Base-by-base conservation (phyloP, 2,888 invertebrate genomes). In the Melanchra persicariae region DNA sequence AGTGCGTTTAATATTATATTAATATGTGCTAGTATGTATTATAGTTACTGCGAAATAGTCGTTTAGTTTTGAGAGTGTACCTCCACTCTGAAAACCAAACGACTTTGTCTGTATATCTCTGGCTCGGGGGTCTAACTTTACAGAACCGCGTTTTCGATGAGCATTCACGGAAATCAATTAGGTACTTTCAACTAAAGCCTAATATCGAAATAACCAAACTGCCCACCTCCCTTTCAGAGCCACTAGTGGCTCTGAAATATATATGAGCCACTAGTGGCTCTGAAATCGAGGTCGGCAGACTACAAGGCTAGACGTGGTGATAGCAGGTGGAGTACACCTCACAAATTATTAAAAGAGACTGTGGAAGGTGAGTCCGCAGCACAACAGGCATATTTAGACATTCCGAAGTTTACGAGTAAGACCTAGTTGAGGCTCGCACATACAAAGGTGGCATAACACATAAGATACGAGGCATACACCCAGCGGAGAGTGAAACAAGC, bases 1-100 rank as follows among this genome's bases (percentile, higher is more conserved):
- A 64, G 67, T 43, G 19, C 2, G 10, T 55, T 49, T 65, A 22
- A 58, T 66, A 57, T 66, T n/a, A 60, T 34, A 47, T 49, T 55
- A 64, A 19, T n/a, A 54, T 15, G 26, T 12, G 34, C 6, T 8
- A 24, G 9, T 17, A 19, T 19, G 24, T 15, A n/a, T n/a, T n/a
- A n/a, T n/a, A 17, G 40, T 40, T 5, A 40, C 15, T 40, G 17
- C 40, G 10, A 30, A 45, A 43, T 55, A 55, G 8, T 12, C 15
- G n/a, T 69, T 45, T 19, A 26, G 24, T 30, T 54, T 57, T 57
- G 40, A 51, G 26, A 6, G 37, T 55, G 19, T 67, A 9, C n/a
- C n/a, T n/a, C n/a, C n/a, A n/a, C n/a, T n/a, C n/a, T n/a, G n/a
- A n/a, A n/a, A n/a, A n/a, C n/a, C n/a, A n/a, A n/a, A n/a, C n/a